These are phyloP conservation scores for Prunella himalayana DNA, from an alignment of 2,113 vertebrate genomes.

Conservation along the genomic window DNA sequence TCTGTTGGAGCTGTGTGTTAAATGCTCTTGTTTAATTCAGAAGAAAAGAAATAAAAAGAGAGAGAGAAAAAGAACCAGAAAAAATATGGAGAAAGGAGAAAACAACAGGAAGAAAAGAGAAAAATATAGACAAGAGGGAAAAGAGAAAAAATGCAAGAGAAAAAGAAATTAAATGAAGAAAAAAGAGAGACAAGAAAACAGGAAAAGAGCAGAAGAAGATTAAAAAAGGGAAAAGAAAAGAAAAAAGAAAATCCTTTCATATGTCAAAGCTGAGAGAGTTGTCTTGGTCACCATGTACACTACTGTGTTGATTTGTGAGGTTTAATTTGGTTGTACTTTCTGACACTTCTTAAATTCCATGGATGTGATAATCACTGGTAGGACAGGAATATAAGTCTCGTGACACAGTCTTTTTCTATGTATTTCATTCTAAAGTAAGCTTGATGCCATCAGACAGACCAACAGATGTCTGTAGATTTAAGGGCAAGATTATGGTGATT, in stretches of 20 bases:
- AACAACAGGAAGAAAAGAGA: not conserved
- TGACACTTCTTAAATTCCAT: constrained; percentile 9
- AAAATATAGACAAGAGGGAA: not conserved
- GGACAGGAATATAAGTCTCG: not conserved
- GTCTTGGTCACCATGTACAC: not conserved
- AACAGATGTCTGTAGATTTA: constrained; percentile 34
- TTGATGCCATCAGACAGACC: not conserved
- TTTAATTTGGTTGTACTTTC: constrained; percentile 27
- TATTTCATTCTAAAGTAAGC: not conserved
- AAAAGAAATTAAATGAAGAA: not conserved
- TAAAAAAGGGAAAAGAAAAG: not conserved
- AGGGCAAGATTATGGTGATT: not conserved
- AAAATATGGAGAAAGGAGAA: not conserved
- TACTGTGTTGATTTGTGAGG: not conserved
- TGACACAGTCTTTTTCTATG: not conserved
- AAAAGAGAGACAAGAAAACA: not conserved
- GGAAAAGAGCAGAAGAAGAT: not conserved
- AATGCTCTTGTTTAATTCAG: not conserved
- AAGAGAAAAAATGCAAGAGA: not conserved
- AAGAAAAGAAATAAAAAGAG: not conserved
- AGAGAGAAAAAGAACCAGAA: not conserved
- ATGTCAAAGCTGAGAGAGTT: not conserved
- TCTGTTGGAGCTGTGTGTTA: not conserved
- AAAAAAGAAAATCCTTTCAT: not conserved
- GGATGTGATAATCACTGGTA: not conserved